Evolutionary conservation across 2,888 invertebrate genomes (phyloP).

Genomic region (Stenodera caucasica): DNA sequence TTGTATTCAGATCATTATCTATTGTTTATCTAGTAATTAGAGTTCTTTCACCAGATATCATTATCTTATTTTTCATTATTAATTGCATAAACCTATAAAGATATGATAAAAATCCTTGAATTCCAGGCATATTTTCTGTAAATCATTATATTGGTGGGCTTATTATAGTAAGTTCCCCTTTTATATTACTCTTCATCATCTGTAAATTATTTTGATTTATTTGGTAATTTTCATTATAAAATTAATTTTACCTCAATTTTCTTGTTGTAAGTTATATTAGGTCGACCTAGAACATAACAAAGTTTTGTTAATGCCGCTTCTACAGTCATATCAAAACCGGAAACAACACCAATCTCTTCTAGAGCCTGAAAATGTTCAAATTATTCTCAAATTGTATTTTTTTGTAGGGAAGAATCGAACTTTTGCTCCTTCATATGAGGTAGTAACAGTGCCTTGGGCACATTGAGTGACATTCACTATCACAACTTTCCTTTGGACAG

Average conservation of each 20-base stretch:
- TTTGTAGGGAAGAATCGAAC: conserved; percentile 49
- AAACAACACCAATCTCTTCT: conserved; percentile 70
- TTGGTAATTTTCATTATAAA: not conserved
- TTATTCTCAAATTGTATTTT: not conserved
- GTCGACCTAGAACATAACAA: conserved; percentile 83
- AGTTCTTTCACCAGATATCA: too few relatives aligned
- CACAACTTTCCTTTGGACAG: conserved; percentile 76
- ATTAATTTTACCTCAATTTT: conserved; percentile 60
- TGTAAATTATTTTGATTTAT: conserved; percentile 21
- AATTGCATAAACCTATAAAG: too few relatives aligned
- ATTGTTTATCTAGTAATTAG: too few relatives aligned
- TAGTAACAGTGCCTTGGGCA: conserved; percentile 73
- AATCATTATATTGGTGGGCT: too few relatives aligned
- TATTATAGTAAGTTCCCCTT: conserved; percentile 35
- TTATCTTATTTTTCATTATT: too few relatives aligned
- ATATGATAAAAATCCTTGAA: too few relatives aligned
- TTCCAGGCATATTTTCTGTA: not conserved
- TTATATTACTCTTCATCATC: conserved; percentile 34
- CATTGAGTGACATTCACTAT: conserved; percentile 94
- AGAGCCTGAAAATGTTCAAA: conserved; percentile 54
- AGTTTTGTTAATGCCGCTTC: conserved; percentile 92
- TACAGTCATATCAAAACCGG: conserved; percentile 87
- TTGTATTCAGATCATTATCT: too few relatives aligned
- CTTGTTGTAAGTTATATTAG: conserved; percentile 59
- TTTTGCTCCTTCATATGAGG: conserved; percentile 84